Evolutionary conservation across 2,888 invertebrate species (phyloP).

Genomic region (Agonopterix arenella): DNA sequence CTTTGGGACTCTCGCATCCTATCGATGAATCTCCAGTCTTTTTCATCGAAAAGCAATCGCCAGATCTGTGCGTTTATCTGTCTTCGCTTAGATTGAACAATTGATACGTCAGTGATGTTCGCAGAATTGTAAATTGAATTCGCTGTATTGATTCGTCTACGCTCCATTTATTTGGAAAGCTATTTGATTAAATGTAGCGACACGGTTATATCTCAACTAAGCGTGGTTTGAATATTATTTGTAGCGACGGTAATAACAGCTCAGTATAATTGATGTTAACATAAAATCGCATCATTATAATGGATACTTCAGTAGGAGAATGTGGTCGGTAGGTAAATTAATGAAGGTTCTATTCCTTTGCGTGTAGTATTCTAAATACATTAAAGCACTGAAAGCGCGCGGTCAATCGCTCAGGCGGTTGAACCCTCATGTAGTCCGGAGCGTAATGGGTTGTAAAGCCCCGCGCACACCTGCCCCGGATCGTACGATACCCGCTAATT

Average conservation of each 20-base stretch:
- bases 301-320: neutral
- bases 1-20: constrained; percentile 68
- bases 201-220: constrained; percentile 47
- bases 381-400: constrained; percentile 29
- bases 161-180: constrained; percentile 65
- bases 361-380: constrained; percentile 7
- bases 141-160: constrained; percentile 64
- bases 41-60: constrained; percentile 66
- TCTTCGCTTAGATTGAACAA: constrained; percentile 71
- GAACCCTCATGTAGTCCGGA: constrained; percentile 38
- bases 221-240: constrained; percentile 44
- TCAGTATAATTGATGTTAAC: neutral
- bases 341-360: constrained; percentile 4
- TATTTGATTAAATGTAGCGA: constrained; percentile 60
- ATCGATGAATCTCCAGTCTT: constrained; percentile 71
- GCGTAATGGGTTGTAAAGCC: constrained; percentile 60
- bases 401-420: constrained; percentile 52
- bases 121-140: constrained; percentile 72
- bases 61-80: constrained; percentile 70
- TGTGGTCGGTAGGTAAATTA: constrained; percentile 1
- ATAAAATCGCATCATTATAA: constrained; percentile 1
- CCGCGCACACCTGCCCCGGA: constrained; percentile 54
- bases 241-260: constrained; percentile 13
- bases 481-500: constrained; percentile 53
- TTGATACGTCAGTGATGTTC: constrained; percentile 73